These are phyloP conservation scores for Miichthys miiuy DNA, from an alignment of 2,797 vertebrate genomes.

Conservation along the genomic window DNA sequence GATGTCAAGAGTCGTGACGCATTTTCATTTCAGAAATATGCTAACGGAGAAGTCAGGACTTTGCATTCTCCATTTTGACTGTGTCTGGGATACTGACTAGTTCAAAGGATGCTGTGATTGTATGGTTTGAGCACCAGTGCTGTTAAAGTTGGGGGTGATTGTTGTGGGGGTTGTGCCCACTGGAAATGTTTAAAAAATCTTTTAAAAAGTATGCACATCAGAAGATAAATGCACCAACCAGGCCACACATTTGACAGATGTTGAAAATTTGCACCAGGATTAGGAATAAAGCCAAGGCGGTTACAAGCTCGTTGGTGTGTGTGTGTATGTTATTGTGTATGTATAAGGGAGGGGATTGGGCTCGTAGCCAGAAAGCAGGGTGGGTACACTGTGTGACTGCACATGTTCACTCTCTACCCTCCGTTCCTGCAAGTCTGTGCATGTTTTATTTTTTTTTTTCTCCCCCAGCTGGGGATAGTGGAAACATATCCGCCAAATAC, in stretches of 20 bases:
- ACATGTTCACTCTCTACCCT: conserved; percentile 58
- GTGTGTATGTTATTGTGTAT: conserved; percentile 34
- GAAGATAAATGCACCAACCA: conserved; percentile 34
- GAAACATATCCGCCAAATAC: conserved; percentile 41
- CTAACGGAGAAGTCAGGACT: conserved; percentile 43
- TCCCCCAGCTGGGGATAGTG: conserved; percentile 10
- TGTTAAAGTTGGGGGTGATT: conserved; percentile 16
- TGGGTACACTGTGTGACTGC: conserved; percentile 68
- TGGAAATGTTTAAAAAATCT: conserved; percentile 23
- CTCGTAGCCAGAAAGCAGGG: conserved; percentile 65
- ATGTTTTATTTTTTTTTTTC: conserved; percentile 37
- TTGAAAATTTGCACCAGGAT: conserved; percentile 35
- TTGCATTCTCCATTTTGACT: conserved; percentile 46
- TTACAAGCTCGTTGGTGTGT: conserved; percentile 25
- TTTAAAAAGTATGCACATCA: conserved; percentile 1
- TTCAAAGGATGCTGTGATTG: conserved; percentile 52
- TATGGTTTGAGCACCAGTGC: conserved; percentile 18
- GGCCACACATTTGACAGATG: conserved; percentile 44
- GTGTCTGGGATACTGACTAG: conserved; percentile 18
- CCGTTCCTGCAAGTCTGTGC: conserved; percentile 68
- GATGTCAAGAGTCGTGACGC: conserved; percentile 76
- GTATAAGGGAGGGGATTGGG: conserved; percentile 57
- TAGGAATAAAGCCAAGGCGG: conserved; percentile 36
- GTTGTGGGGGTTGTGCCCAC: background rate
- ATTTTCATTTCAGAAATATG: conserved; percentile 71